Evolutionary conservation across 2,797 vertebrate genomes (phyloP), one percentile per base, ranked within the genome.

Genomic region (Alosa sapidissima): DNA sequence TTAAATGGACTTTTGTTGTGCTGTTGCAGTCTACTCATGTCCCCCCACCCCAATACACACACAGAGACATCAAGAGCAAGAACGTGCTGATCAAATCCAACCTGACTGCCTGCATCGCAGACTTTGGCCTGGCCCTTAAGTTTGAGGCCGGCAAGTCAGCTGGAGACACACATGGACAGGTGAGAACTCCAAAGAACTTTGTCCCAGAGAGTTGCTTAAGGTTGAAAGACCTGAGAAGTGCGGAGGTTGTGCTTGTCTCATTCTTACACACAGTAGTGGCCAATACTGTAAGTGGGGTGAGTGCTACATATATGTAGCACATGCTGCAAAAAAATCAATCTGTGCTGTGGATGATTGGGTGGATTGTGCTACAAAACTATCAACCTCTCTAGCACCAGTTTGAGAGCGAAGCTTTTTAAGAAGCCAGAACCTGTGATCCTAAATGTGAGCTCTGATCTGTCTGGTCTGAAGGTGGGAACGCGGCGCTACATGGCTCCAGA

Each of bases 1-100:
- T 14, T 45, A 75, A 75, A 45, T 75, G 68, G 33, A 2, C 68
- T 19, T 75, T 45, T 16, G 5, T 11, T 10, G 41, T 58, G 24
- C 24, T 28, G 8, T 21, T 68, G 62, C 9, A 33, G 6, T 19
- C 5, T 21, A 16, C 3, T 78, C 36, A 47, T 78, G 19, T 45
- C 41, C 41, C 41, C 41, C 41, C 41, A 2, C 41, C 41, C 41
- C 41, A 41, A 41, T 41, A 33, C 33, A 21, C n/a, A 62, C 51
- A 86, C 93, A 98, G 97, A 96, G 97, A 98, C 94, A 96, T 98
- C 90, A 98, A 98, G 93, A 98, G 97, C 95, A 98, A 98, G 95
- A 98, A 98, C 0, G 92, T 98, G 75, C 94, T 98, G 87, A 93
- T 98, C 91, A 98, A 98, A 94, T 95, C 96, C 82, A 96, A 98